Evolutionary conservation across 2,113 vertebrate genomes (phyloP).

Genomic region (Lucifuga dentata): DNA sequence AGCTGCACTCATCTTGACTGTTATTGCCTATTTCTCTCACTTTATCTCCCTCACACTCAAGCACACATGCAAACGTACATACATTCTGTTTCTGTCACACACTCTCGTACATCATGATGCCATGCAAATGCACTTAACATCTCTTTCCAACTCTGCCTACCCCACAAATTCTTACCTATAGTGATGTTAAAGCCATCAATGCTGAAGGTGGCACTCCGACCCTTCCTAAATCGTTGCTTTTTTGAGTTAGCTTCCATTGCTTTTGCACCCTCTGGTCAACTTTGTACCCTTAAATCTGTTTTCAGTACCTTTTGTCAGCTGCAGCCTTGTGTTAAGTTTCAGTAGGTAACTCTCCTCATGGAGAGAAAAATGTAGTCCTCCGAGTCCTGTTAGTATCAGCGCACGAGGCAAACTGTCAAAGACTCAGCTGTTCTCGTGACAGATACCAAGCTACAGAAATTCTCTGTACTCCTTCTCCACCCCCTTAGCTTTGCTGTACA

Average conservation of each 20-base stretch:
- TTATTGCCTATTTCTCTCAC: conserved; percentile 19
- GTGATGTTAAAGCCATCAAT: conserved; percentile 98
- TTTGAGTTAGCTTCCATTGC: conserved; percentile 89
- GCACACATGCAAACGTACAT: conserved; percentile 14
- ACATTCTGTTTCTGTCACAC: conserved; percentile 25
- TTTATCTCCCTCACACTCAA: conserved; percentile 20
- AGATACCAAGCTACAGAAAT: conserved; percentile 44
- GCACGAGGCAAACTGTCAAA: conserved; percentile 54
- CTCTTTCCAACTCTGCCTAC: conserved; percentile 21
- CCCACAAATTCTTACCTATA: conserved; percentile 87
- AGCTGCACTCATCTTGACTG: background rate
- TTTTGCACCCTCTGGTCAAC: conserved; percentile 37
- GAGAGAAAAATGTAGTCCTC: conserved; percentile 28
- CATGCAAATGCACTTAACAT: conserved; percentile 32
- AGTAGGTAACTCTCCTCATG: conserved; percentile 34
- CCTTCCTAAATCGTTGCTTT: conserved; percentile 95
- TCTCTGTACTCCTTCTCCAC: conserved; percentile 42
- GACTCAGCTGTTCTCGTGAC: conserved; percentile 57
- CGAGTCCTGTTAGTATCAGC: conserved; percentile 35
- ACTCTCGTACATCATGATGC: conserved; percentile 15
- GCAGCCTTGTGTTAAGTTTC: conserved; percentile 39
- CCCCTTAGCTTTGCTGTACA: conserved; percentile 44
- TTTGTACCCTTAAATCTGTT: conserved; percentile 29
- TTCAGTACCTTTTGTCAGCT: conserved; percentile 42
- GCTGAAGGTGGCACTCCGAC: conserved; percentile 95